Percentiles rank a stretch among this genome's conserved stretches.
phyloP scores from a whole-genome alignment of 2,797 vertebrate species.

The Sarcophilus harrisii region DNA sequence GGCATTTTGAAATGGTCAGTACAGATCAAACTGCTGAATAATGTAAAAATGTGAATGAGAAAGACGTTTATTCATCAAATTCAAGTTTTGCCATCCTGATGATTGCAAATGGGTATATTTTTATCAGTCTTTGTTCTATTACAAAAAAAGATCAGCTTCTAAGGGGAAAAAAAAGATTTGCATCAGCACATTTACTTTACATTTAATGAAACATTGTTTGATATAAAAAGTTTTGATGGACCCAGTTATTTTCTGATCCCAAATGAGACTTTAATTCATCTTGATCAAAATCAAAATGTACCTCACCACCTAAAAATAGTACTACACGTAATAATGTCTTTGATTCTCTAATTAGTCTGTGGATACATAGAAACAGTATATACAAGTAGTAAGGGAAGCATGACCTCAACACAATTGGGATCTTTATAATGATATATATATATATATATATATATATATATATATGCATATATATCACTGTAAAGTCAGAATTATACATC shows the following conservation, averaged over 20 bases:
- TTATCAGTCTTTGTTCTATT: conserved; percentile 61
- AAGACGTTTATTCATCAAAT: conserved; percentile 67
- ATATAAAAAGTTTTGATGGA: conserved; percentile 66
- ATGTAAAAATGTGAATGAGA: conserved; percentile 53
- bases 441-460: no score
- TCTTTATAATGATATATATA: not conserved
- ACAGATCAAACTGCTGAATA: conserved; percentile 68
- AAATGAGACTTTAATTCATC: conserved; percentile 46
- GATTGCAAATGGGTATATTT: conserved; percentile 48
- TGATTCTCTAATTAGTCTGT: not conserved
- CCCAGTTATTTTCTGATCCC: conserved; percentile 36
- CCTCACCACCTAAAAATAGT: not conserved
- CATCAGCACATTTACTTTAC: conserved; percentile 59
- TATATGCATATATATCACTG: not conserved
- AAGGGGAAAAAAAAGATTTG: fast-evolving
- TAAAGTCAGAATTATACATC: not conserved
- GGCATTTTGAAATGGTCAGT: conserved; percentile 64
- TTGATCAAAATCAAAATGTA: conserved; percentile 30
- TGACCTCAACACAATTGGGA: not conserved
- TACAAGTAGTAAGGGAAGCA: no score
- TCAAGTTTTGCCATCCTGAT: conserved; percentile 43
- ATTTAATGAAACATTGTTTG: conserved; percentile 72
- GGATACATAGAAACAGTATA: conserved; percentile 19
- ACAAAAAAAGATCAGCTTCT: conserved; percentile 60
- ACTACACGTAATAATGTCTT: not conserved